These are phyloP conservation scores for Isoperla grammatica DNA, from an alignment of 2,888 invertebrate genomes.

Conservation along the genomic window DNA sequence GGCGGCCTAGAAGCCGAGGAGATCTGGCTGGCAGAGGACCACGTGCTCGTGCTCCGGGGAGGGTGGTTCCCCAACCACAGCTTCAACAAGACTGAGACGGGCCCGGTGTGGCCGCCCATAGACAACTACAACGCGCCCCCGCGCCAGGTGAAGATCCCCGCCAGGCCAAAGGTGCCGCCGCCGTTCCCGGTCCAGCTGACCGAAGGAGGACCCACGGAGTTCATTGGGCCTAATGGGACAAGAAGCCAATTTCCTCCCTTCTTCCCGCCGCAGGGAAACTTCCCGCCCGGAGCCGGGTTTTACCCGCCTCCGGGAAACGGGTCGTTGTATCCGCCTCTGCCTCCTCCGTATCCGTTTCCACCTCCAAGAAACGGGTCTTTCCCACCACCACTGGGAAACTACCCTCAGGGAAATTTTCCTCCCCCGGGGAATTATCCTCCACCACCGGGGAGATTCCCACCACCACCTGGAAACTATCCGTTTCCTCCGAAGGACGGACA, in stretches of 20 bases:
- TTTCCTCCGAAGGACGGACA: constrained; percentile 52
- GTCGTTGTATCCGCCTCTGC: constrained; percentile 25
- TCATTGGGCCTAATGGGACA: constrained; percentile 50
- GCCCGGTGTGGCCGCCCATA: constrained; percentile 68
- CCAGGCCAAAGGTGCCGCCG: constrained; percentile 79
- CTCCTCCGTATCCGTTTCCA: constrained; percentile 25
- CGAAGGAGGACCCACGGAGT: constrained; percentile 79
- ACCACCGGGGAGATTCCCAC: constrained; percentile 49
- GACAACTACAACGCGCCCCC: constrained; percentile 78
- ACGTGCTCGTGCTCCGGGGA: constrained; percentile 74
- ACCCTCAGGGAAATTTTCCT: constrained; percentile 61
- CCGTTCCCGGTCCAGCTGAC: constrained; percentile 88
- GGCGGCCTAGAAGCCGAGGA: constrained; percentile 80
- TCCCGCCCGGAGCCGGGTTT: constrained; percentile 49
- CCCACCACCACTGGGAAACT: constrained; percentile 51
- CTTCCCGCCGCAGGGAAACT: constrained; percentile 43
- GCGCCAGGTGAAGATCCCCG: constrained; percentile 78
- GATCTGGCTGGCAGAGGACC: constrained; percentile 87
- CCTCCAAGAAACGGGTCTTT: constrained; percentile 32
- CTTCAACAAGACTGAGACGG: constrained; percentile 38
- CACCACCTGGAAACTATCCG: constrained; percentile 57
- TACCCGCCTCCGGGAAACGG: constrained; percentile 47
- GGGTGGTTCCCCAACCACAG: constrained; percentile 57
- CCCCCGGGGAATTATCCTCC: constrained; percentile 44
- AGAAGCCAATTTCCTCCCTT: constrained; percentile 48